Base-by-base conservation (phyloP, 2,113 vertebrate species). In the Holacanthus passer region DNA sequence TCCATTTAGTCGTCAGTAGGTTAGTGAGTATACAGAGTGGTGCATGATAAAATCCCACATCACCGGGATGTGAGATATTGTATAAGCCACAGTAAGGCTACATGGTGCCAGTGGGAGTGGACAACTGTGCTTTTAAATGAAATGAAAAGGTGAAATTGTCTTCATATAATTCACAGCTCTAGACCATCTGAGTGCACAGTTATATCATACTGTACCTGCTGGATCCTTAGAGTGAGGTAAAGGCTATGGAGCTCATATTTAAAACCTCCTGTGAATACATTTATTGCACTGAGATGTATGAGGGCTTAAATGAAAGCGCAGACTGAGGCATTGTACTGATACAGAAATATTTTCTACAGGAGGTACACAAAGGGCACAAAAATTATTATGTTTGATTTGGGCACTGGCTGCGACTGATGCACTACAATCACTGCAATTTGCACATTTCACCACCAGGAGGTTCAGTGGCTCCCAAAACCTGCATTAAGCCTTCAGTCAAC, bases 221-320 rank as follows among this genome's bases (percentile, higher is more conserved):
- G 45, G 68, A 76, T 70, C 65, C 62, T 72, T 27, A 31, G 29
- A 64, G 63, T 47, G 56, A 78, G 65, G 43, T 56, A 12, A 55
- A 35, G 56, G 78, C 73, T 55, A 32, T 39, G 35, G 41, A 87
- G 79, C 81, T 90, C 77, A 91, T 93, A 88, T 88, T 77, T 22
- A 74, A 82, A 84, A 63, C 84, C 91, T 87, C 88, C 22, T 52
- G 85, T 76, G 91, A 79, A 76, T 86, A 67, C 85, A 58, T 90
- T 91, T 93, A 93, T 92, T 92, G 87, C 78, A 73, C 29, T 63
- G 87, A 91, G 87, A 82, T 65, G 68, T 63, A 79, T 73, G 60
- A 74, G 48, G 79, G 79, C 39, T 56, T 31, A 64, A 72, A 87
- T 84, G 63, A 89, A 88, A 84, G 60, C 32, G 32, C 60, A 81